Percentiles rank a stretch among this genome's conserved stretches.
These are phyloP conservation scores for Rhingia rostrata DNA, from an alignment of 2,888 invertebrate species.

Conservation along the genomic window DNA sequence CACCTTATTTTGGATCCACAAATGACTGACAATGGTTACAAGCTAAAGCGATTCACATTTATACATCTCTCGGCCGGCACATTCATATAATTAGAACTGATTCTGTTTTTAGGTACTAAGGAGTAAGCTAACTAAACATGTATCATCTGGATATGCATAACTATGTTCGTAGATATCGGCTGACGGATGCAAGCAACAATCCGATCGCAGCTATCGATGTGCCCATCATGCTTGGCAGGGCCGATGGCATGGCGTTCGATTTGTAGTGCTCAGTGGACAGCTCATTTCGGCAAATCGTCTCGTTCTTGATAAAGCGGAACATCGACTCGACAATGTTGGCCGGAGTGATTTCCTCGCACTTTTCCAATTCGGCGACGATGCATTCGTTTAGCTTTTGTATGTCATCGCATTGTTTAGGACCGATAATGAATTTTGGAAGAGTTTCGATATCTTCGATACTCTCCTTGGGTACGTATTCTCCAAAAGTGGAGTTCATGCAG, in stretches of 20 bases:
- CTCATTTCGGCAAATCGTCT: conserved; percentile 79
- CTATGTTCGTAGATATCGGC: conserved; percentile 53
- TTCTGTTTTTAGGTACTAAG: conserved; percentile 59
- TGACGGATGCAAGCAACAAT: conserved; percentile 31
- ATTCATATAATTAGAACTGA: conserved; percentile 60
- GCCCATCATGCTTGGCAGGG: conserved; percentile 20
- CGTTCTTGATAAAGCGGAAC: conserved; percentile 81
- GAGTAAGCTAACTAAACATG: conserved; percentile 54
- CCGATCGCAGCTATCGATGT: conserved; percentile 13
- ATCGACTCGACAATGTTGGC: conserved; percentile 81
- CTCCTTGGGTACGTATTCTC: conserved; percentile 83
- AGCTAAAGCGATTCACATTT: conserved; percentile 53
- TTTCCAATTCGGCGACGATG: conserved; percentile 79
- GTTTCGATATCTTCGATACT: conserved; percentile 82
- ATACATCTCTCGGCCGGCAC: conserved; percentile 36
- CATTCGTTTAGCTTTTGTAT: conserved; percentile 79
- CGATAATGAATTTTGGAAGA: conserved; percentile 86
- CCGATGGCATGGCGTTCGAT: conserved; percentile 27
- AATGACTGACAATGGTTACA: conserved; percentile 34
- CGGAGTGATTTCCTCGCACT: conserved; percentile 80
- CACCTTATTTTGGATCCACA: conserved; percentile 40
- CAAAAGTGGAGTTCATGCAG: conserved; percentile 87
- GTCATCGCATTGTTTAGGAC: conserved; percentile 83
- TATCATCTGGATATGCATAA: conserved; percentile 33
- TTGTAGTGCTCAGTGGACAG: conserved; percentile 52